Evolutionary conservation across 2,113 vertebrate species (phyloP).

Genomic region (Nothobranchius furzeri): DNA sequence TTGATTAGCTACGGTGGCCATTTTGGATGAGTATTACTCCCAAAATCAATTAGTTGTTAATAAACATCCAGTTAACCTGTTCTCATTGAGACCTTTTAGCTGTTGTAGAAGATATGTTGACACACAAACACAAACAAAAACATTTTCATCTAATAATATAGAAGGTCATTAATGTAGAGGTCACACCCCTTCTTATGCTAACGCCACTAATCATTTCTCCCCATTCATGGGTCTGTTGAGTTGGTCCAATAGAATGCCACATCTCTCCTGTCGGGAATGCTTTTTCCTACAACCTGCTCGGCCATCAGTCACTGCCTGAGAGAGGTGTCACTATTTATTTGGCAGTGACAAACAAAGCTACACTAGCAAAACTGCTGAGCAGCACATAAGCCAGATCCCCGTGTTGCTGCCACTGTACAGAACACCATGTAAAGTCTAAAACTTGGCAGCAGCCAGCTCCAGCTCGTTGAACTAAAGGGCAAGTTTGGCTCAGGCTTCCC

Average conservation of each 20-base stretch:
- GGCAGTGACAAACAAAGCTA: slow-evolving; percentile 39
- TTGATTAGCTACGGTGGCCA: too few species aligned
- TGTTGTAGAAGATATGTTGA: too few species aligned
- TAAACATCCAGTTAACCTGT: too few species aligned
- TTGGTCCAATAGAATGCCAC: slow-evolving; percentile 33
- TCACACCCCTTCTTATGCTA: background rate
- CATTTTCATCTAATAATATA: too few species aligned
- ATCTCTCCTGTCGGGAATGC: slow-evolving; percentile 48
- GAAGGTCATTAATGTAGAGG: background rate
- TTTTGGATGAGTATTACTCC: too few species aligned
- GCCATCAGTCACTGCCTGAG: slow-evolving; percentile 57
- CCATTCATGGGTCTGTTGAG: slow-evolving; percentile 18
- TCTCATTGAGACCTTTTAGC: too few species aligned
- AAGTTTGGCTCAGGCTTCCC: slow-evolving; percentile 34
- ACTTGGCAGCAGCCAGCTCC: slow-evolving; percentile 53
- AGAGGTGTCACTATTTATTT: slow-evolving; percentile 52
- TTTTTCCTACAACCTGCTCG: slow-evolving; percentile 51
- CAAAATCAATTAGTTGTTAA: too few species aligned
- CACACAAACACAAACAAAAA: too few species aligned
- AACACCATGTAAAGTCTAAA: slow-evolving; percentile 33
- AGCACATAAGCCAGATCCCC: slow-evolving; percentile 50
- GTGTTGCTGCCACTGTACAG: slow-evolving; percentile 39
- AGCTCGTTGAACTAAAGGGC: slow-evolving; percentile 38
- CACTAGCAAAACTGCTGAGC: slow-evolving; percentile 61
- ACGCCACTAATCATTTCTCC: slow-evolving; percentile 40